Conservation (phyloP, 1,140 invertebrate species). For the Drosophila pachea region DNA sequence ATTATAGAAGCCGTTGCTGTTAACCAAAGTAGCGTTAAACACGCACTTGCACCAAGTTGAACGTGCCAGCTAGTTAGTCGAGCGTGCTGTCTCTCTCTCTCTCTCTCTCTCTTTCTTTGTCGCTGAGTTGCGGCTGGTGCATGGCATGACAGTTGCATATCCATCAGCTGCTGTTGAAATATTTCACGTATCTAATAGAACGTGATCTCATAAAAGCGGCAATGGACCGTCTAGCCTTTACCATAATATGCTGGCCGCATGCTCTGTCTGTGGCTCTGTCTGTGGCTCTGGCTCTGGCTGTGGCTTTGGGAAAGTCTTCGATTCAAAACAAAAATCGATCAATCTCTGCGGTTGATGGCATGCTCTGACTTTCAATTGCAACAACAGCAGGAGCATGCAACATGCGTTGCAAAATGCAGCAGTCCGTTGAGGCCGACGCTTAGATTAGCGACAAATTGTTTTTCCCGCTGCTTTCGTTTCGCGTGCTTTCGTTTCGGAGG, state of each 20-base stretch:
- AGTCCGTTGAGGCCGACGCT: slow-evolving; percentile 24
- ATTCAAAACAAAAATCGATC: slow-evolving; percentile 54
- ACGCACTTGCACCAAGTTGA: slow-evolving; percentile 66
- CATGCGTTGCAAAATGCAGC: slow-evolving; percentile 36
- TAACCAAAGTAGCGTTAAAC: slow-evolving; percentile 69
- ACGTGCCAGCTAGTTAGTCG: slow-evolving; percentile 56
- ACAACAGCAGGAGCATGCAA: slow-evolving; percentile 43
- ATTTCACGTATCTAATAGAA: slow-evolving; percentile 72
- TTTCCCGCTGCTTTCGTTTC: slow-evolving; percentile 45
- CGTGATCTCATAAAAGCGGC: slow-evolving; percentile 65
- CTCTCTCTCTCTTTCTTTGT: slow-evolving; percentile 1
- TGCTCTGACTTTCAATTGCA: slow-evolving; percentile 61
- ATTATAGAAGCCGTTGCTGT: slow-evolving; percentile 20
- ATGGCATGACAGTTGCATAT: slow-evolving; percentile 53
- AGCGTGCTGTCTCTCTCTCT: slow-evolving; percentile 27
- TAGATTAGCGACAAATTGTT: slow-evolving; percentile 68
- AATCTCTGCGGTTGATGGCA: slow-evolving; percentile 29
- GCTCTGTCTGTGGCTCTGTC: not conserved
- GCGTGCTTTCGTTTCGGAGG: slow-evolving; percentile 46
- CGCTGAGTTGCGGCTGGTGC: slow-evolving; percentile 1
- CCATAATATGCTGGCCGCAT: slow-evolving; percentile 12
- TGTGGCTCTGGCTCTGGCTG: not conserved
- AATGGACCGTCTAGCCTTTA: slow-evolving; percentile 16
- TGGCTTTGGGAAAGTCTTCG: slow-evolving; percentile 57
- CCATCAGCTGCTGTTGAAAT: slow-evolving; percentile 56